These are phyloP conservation scores for Microcebus griseorufus DNA, from an alignment of 2,113 vertebrate genomes.

Conservation along the genomic window DNA sequence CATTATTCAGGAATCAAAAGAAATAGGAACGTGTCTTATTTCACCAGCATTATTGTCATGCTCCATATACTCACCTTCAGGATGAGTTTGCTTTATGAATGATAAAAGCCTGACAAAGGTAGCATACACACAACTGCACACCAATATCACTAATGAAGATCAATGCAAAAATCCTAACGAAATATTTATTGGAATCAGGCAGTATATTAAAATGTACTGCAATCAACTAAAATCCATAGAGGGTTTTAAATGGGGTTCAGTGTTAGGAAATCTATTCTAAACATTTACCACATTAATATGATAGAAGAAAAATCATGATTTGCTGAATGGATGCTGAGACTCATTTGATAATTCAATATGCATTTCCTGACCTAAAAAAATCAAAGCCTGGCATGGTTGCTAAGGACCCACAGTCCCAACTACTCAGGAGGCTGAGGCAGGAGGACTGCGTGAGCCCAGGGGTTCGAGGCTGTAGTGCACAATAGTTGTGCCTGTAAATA, in stretches of 20 bases:
- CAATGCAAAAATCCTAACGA: not conserved
- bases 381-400: not conserved
- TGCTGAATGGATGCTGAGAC: not conserved
- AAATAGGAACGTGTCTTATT: not conserved
- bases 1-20: not conserved
- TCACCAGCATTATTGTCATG: not conserved
- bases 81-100: not conserved
- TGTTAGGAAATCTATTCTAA: not conserved
- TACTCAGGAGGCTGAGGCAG: not conserved
- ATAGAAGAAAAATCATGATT: not conserved
- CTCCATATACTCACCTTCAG: too few relatives aligned
- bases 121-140: not conserved
- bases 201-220: not conserved
- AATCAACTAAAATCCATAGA: not conserved
- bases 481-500: not conserved
- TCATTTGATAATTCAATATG: not conserved
- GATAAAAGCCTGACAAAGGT: not conserved
- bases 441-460: not conserved
- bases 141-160: not conserved
- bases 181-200: not conserved
- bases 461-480: not conserved
- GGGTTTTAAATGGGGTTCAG: not conserved
- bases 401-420: not conserved
- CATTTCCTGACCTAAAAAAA: not conserved
- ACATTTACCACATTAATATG: not conserved